Conservation (phyloP, 2,888 invertebrate species). For the Nudaria mundana region DNA sequence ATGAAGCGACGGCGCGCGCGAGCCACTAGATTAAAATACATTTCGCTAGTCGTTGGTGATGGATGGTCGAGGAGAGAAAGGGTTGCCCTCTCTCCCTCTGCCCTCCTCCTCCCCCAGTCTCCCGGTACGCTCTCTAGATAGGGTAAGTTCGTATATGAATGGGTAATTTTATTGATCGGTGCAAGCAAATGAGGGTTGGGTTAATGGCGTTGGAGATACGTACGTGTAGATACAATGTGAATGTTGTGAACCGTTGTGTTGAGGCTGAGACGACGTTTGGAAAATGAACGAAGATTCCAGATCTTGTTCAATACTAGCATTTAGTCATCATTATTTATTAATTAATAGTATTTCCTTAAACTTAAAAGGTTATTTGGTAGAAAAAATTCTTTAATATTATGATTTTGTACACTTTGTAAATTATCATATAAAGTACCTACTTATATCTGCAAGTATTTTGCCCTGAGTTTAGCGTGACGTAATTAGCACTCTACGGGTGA, state of each 20-base stretch:
- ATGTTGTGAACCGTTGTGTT: not conserved
- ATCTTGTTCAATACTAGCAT: too few relatives aligned
- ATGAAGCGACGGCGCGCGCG: conserved; percentile 69
- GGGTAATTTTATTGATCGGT: conserved; percentile 43
- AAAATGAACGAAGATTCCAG: too few relatives aligned
- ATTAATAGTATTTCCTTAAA: too few relatives aligned
- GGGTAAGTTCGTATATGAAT: conserved; percentile 48
- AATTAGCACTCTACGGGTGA: too few relatives aligned
- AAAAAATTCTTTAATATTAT: too few relatives aligned
- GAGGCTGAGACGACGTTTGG: not conserved
- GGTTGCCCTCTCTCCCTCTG: conserved; percentile 46
- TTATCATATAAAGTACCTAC: too few relatives aligned
- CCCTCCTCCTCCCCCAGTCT: conserved; percentile 13
- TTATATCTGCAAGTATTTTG: too few relatives aligned
- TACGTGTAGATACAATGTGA: not conserved
- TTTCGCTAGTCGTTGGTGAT: conserved; percentile 72
- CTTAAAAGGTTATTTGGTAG: too few relatives aligned
- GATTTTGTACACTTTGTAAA: too few relatives aligned
- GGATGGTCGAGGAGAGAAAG: conserved; percentile 67
- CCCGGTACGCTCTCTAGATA: conserved; percentile 8
- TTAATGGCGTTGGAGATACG: conserved; percentile 1
- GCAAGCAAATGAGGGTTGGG: conserved; percentile 10
- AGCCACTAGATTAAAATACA: conserved; percentile 80
- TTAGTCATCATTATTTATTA: too few relatives aligned
- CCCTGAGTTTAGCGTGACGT: too few relatives aligned